Conservation (phyloP, 1,140 invertebrate genomes). For the Zaprionus kolodkinae region DNA sequence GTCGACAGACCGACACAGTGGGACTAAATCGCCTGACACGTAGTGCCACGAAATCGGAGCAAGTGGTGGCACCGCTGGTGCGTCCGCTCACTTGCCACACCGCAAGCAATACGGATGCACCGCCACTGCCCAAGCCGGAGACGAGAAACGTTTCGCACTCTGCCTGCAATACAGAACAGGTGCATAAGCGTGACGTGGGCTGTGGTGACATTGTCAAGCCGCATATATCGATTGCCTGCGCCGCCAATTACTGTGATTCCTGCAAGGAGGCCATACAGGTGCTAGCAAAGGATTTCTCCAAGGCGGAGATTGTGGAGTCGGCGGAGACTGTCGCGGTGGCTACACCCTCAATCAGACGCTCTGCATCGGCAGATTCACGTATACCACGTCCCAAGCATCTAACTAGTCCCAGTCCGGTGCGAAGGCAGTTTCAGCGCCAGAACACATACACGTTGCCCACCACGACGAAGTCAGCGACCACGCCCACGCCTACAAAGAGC, state of each 20-base stretch:
- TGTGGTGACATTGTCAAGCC: slow-evolving; percentile 86
- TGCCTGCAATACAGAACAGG: slow-evolving; percentile 76
- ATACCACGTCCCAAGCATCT: slow-evolving; percentile 85
- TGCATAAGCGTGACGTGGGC: slow-evolving; percentile 85
- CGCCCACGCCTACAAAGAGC: slow-evolving; percentile 42
- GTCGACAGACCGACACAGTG: slow-evolving; percentile 67
- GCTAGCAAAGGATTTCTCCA: slow-evolving; percentile 85
- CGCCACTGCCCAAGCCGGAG: slow-evolving; percentile 27
- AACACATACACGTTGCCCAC: slow-evolving; percentile 85
- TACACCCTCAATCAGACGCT: slow-evolving; percentile 35
- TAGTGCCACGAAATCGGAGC: slow-evolving; percentile 56
- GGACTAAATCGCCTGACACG: slow-evolving; percentile 61
- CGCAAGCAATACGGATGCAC: slow-evolving; percentile 66
- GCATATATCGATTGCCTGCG: slow-evolving; percentile 85
- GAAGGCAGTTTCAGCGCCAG: slow-evolving; percentile 84
- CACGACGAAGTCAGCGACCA: slow-evolving; percentile 33
- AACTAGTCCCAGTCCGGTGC: slow-evolving; percentile 84
- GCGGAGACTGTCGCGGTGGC: not conserved
- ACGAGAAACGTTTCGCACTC: slow-evolving; percentile 51
- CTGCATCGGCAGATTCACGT: slow-evolving; percentile 69
- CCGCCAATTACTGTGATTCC: slow-evolving; percentile 88
- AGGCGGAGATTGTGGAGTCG: slow-evolving; percentile 35
- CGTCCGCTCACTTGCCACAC: slow-evolving; percentile 39
- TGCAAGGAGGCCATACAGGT: slow-evolving; percentile 87
- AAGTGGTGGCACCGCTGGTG: slow-evolving; percentile 52